These are phyloP conservation scores for Platycnemis pennipes DNA, from an alignment of 2,888 invertebrate species.

Conservation along the genomic window DNA sequence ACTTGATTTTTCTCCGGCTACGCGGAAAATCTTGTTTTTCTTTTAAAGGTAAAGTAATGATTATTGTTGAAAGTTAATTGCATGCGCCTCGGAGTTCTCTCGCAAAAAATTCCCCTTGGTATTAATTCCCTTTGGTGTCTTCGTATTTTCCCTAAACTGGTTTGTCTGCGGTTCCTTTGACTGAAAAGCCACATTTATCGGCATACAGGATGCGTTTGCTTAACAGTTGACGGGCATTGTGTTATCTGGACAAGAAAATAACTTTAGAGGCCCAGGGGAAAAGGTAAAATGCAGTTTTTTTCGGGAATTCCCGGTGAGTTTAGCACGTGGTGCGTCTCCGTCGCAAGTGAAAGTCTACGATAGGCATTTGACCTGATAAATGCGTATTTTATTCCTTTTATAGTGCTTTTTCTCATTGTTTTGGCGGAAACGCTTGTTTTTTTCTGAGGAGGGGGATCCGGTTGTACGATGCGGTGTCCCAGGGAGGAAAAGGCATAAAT, in stretches of 20 bases:
- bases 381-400: neutral
- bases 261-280: neutral
- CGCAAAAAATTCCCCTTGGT: neutral
- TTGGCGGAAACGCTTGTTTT: neutral
- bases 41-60: no score
- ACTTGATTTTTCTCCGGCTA: no score
- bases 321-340: neutral
- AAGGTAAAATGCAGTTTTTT: neutral
- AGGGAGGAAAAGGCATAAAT: neutral
- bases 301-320: neutral
- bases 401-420: neutral
- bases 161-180: neutral
- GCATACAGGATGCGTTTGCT: neutral
- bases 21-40: no score
- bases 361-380: neutral
- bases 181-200: neutral
- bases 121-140: neutral
- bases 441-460: conserved; percentile 23
- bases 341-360: neutral
- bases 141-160: neutral
- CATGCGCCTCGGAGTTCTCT: no score
- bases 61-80: no score
- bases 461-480: neutral
- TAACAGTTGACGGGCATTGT: neutral
- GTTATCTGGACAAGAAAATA: neutral